Conservation (phyloP, 2,113 vertebrate species). For the Istiophorus platypterus region DNA sequence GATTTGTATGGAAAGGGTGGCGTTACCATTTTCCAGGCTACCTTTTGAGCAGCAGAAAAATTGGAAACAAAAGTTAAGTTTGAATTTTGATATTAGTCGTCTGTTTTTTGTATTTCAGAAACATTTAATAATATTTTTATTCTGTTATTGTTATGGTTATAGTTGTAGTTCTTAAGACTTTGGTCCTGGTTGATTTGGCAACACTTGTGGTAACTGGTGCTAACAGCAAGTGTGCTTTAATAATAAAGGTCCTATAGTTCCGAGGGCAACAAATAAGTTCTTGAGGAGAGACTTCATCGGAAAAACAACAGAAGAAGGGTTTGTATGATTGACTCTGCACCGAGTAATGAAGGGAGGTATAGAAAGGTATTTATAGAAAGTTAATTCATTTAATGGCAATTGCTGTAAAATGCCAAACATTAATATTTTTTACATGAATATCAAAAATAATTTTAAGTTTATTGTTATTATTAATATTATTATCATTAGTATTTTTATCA, state of each 20-base stretch:
- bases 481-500: no score
- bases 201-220: background rate
- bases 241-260: background rate
- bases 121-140: background rate
- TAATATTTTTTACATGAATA: no score
- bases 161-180: accelerated
- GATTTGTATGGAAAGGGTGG: conserved; percentile 42
- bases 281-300: background rate
- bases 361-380: background rate
- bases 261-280: background rate
- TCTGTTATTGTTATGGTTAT: background rate
- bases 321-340: background rate
- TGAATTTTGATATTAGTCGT: background rate
- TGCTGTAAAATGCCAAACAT: background rate
- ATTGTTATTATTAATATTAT: no score
- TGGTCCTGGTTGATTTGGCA: background rate
- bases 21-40: conserved; percentile 37
- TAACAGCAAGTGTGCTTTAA: background rate
- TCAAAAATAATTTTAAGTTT: no score
- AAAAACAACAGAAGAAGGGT: background rate
- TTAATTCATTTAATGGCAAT: background rate
- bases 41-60: conserved; percentile 10
- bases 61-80: conserved; percentile 19
- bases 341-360: background rate
- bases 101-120: background rate